Base-by-base conservation (phyloP, 1,140 invertebrate genomes). In the Pachypsylla venusta region DNA sequence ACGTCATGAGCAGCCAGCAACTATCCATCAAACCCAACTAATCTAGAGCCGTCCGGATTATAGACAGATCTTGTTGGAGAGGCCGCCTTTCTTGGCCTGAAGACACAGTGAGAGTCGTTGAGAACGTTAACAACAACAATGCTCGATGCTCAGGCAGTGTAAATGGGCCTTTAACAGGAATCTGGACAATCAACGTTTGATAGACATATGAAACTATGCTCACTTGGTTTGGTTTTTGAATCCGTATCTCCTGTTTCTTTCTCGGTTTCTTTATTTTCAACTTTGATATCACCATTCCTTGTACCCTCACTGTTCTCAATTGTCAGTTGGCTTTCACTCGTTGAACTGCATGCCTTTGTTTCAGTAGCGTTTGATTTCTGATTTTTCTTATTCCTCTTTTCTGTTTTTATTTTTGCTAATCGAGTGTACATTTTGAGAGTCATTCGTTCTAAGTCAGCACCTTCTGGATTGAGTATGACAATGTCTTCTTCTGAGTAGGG, bases 391-490 rank as follows among this genome's bases (percentile, higher is more conserved):
- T 75, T 74, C 66, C 83, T 85, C 58, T 90, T 91, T n/a, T 73
- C 73, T 4, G 74, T 74, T 70, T 90, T 93, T 2, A 79, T 75
- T 65, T 72, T 78, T 53, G 75, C 71, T 63, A 83, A 75, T 16
- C 89, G 75, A 42, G 76, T 66, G 40, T 76, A 70, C 71, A 87
- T 79, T 68, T 81, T 81, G 26, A 75, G 73, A 64, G 76, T 75
- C 73, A 90, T 80, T 26, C 75, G 58, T 62, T 81, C 76, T 35
- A 89, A 67, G 67, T 94, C 87, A 54, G 90, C 86, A 24, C 85
- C 87, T 25, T 77, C 80, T 48, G 87, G 87, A 78, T 97, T 93
- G 19, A 99, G 71, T 7, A 90, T 71, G 26, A 99, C 81, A 13
- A 97, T 71, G 72, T 98, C 90, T 60, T 83, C 79, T 4, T 83